Conservation (phyloP, 1,140 invertebrate genomes). For the Hydropsyche tenuis region DNA sequence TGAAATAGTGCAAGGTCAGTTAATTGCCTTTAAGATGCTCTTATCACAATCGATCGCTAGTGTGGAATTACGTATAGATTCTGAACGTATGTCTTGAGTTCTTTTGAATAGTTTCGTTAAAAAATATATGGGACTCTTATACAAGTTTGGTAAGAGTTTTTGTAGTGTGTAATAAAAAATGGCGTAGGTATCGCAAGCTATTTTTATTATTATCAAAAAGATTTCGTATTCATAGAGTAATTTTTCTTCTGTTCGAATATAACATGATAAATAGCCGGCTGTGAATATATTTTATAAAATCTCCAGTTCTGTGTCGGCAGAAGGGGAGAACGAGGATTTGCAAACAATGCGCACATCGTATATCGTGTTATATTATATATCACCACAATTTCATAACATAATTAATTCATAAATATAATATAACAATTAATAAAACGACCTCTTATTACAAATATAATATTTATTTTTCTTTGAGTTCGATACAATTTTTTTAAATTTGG, state of each 20-base stretch:
- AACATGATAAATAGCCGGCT: not conserved
- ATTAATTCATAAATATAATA: no score
- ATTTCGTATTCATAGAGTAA: slow-evolving; percentile 37
- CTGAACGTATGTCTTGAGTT: no score
- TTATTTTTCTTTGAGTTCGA: no score
- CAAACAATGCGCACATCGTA: not conserved
- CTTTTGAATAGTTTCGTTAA: no score
- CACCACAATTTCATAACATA: no score
- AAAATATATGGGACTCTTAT: no score
- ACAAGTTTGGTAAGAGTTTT: no score
- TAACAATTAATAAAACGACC: no score
- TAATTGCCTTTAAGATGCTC: not conserved
- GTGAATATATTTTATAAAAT: slow-evolving; percentile 25
- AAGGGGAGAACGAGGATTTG: not conserved
- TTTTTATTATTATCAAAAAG: slow-evolving; percentile 29
- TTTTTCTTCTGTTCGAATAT: slow-evolving; percentile 33
- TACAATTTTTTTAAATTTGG: no score
- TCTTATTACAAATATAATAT: no score
- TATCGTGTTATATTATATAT: no score
- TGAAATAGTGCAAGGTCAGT: not conserved
- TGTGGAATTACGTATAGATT: no score
- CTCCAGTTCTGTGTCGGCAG: not conserved
- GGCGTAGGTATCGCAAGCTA: not conserved
- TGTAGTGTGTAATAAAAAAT: not conserved
- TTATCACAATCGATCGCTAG: not conserved